A percentile compares a stretch with the other conserved stretches of the same genome.
Conservation (phyloP, 2,797 vertebrate genomes). For the Tamandua tetradactyla region DNA sequence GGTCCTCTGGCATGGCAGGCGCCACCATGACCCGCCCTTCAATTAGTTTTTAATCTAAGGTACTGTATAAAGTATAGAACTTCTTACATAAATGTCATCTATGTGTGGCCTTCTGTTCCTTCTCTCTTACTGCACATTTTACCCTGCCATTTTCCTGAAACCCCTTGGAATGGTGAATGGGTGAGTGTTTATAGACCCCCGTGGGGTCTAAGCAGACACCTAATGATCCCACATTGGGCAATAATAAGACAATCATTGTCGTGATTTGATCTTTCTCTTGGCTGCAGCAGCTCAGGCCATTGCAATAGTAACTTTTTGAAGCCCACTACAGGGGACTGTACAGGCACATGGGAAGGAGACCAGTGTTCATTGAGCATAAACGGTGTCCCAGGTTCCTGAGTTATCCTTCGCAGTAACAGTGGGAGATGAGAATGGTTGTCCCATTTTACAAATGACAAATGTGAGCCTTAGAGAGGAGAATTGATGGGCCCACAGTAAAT, state of each 20-base stretch:
- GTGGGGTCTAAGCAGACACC: not conserved
- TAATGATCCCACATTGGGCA: too few species aligned
- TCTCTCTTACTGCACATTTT: not conserved
- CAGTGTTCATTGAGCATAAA: fast-evolving
- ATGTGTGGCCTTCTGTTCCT: not conserved
- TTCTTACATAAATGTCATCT: not conserved
- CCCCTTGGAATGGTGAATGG: not conserved
- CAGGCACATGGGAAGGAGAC: not conserved
- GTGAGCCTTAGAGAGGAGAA: not conserved
- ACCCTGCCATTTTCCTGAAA: not conserved
- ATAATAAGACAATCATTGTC: too few species aligned
- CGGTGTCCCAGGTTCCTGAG: not conserved
- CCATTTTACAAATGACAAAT: not conserved
- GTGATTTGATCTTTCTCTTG: too few species aligned
- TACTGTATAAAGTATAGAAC: not conserved
- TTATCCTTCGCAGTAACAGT: not conserved
- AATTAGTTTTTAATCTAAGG: not conserved
- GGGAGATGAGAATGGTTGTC: not conserved
- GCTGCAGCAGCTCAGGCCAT: not conserved
- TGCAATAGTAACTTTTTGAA: not conserved
- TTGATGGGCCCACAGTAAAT: not conserved
- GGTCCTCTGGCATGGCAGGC: too few species aligned
- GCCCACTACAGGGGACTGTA: fast-evolving
- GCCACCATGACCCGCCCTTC: too few species aligned
- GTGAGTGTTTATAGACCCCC: too few species aligned